Evolutionary conservation across 2,797 vertebrate species (phyloP).

Genomic region (Enteromius treurensis): DNA sequence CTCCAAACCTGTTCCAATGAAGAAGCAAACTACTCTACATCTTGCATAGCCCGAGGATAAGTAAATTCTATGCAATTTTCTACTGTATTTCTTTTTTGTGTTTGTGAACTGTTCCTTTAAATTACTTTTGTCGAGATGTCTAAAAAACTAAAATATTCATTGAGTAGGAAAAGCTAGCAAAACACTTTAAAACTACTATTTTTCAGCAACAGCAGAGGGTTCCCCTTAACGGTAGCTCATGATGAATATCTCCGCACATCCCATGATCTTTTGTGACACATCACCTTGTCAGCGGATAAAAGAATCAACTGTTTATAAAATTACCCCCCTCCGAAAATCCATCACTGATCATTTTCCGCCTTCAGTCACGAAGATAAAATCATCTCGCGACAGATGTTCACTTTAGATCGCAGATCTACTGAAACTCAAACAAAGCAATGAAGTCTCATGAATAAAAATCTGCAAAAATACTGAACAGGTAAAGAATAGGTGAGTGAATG

Average conservation of each 20-base stretch:
- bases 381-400: constrained; percentile 12
- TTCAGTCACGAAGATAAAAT: constrained; percentile 23
- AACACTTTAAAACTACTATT: background rate
- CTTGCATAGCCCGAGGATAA: background rate
- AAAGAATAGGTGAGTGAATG: constrained; percentile 27
- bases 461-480: constrained; percentile 16
- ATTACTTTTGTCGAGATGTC: background rate
- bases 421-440: background rate
- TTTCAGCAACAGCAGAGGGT: background rate
- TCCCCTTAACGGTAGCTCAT: background rate
- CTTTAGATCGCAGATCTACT: constrained; percentile 27
- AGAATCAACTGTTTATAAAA: constrained; percentile 36
- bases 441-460: constrained; percentile 47
- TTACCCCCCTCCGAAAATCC: constrained; percentile 17
- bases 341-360: constrained; percentile 15
- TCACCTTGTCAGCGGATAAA: constrained; percentile 26
- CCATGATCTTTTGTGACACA: constrained; percentile 36
- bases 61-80: background rate
- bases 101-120: background rate
- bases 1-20: background rate
- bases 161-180: background rate
- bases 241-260: constrained; percentile 17
- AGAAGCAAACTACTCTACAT: background rate
- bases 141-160: background rate
- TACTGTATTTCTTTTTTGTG: background rate